These are phyloP conservation scores for Parelbella ahira DNA, from an alignment of 2,888 invertebrate genomes.

Conservation along the genomic window DNA sequence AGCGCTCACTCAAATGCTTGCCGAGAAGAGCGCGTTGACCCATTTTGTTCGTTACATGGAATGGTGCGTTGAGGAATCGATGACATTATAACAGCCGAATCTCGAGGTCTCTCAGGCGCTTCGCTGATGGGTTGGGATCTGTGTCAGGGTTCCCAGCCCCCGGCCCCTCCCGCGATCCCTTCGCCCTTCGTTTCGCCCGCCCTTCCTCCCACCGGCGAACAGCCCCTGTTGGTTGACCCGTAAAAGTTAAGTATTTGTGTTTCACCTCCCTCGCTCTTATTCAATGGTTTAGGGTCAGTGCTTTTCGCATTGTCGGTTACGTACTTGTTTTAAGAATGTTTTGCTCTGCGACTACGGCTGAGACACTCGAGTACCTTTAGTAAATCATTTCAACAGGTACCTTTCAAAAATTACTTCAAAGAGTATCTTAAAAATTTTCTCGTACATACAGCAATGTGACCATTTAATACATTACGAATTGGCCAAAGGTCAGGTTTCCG, in stretches of 20 bases:
- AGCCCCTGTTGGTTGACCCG: conserved; percentile 63
- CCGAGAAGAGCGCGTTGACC: conserved; percentile 63
- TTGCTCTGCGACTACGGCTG: too few relatives aligned
- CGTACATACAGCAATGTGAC: too few relatives aligned
- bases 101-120: conserved; percentile 66
- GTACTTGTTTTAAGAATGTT: conserved; percentile 17
- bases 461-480: conserved; percentile 4
- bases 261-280: conserved; percentile 56
- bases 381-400: too few relatives aligned
- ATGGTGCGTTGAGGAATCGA: conserved; percentile 69
- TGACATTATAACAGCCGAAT: conserved; percentile 68
- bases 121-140: conserved; percentile 73
- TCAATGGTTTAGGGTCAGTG: conserved; percentile 55
- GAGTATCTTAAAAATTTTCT: too few relatives aligned
- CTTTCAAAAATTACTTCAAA: too few relatives aligned
- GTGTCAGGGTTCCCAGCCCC: conserved; percentile 81
- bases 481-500: conserved; percentile 1
- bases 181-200: conserved; percentile 51
- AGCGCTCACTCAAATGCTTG: conserved; percentile 53
- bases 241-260: conserved; percentile 69
- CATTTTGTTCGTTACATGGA: conserved; percentile 68
- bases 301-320: conserved; percentile 34
- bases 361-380: too few relatives aligned
- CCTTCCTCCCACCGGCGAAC: conserved; percentile 47
- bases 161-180: conserved; percentile 63